These are phyloP conservation scores for Acrobasis suavella DNA, from an alignment of 2,888 invertebrate species.

Conservation along the genomic window DNA sequence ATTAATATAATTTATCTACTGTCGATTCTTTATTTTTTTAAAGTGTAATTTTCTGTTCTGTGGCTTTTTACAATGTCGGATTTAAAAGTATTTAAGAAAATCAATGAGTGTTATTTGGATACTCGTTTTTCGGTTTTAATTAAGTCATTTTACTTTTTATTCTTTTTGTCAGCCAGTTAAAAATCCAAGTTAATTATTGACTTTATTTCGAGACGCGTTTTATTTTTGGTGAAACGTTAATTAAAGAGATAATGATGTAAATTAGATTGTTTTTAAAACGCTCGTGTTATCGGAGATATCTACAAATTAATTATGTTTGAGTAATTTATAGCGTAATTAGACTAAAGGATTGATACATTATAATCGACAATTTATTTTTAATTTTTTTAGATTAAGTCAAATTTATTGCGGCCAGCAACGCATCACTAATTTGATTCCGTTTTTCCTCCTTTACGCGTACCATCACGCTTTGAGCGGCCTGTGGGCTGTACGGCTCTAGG, in stretches of 20 bases:
- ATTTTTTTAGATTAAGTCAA: too few species aligned
- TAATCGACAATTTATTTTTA: neutral
- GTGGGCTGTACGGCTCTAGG: too few species aligned
- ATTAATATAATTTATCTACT: neutral
- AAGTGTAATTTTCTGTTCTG: neutral
- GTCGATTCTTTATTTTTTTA: neutral
- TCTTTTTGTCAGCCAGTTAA: constrained; percentile 28
- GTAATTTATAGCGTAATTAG: constrained; percentile 2
- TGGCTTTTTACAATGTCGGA: constrained; percentile 1
- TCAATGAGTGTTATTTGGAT: constrained; percentile 28
- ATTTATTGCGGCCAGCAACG: too few species aligned
- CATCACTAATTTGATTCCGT: too few species aligned
- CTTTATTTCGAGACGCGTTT: constrained; percentile 4
- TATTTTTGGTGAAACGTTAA: constrained; percentile 18
- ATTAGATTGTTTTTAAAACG: constrained; percentile 22
- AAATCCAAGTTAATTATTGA: constrained; percentile 20
- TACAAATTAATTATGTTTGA: constrained; percentile 5
- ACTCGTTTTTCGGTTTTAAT: constrained; percentile 30
- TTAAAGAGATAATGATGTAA: constrained; percentile 20
- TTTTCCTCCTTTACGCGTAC: too few species aligned
- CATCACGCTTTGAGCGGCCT: too few species aligned
- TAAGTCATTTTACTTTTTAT: constrained; percentile 31
- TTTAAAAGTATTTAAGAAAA: constrained; percentile 17
- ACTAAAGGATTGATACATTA: neutral
- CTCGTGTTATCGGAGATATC: constrained; percentile 8